Evolutionary conservation across 2,888 invertebrate genomes (phyloP), one percentile per base, ranked within the genome.

Genomic region (Sphaeridia pumilis): DNA sequence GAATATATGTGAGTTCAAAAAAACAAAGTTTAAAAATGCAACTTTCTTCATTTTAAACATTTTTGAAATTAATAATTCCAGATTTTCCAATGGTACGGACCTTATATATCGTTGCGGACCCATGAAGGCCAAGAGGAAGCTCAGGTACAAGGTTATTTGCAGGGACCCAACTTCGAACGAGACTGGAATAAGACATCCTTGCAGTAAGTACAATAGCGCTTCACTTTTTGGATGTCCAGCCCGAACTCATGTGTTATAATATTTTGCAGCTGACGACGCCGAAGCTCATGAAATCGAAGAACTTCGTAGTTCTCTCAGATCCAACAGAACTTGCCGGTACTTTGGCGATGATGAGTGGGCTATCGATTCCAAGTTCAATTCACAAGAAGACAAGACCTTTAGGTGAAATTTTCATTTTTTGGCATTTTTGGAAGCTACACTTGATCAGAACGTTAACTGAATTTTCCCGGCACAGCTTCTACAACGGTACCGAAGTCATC

Each of bases 81-180:
- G 71, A 56, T 87, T 84, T 67, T 83, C 85, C 3, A 84, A 86
- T 65, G 84, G 85, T 1, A 84, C 86, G 0, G 84, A 87, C 71
- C 83, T 87, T 46, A 83, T 82, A 4, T 87, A 87, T 70, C 80
- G 83, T 65, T 88, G 88, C 68, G 59, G 55, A n/a, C 47, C 50
- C 27, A 46, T 52, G 4, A 60, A 63, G 21, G 27, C 55, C 1
- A 58, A 58, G 25, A 46, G 56, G 0, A 58, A 71, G 81, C 82
- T 66, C 83, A 82, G 22, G 84, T 88, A 87, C 87, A 83, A 83
- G 63, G 81, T 87, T 24, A 79, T 84, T 52, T 88, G 87, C 65
- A 85, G 87, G 67, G 82, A 87, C 65, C 87, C 87, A 0, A 79
- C 78, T 61, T 88, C 87, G 87, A 80, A 86, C 56, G 87, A 86